Evolutionary conservation across 2,113 vertebrate species (phyloP), one percentile per base, ranked within the genome.

Genomic region (Microtus montanus): DNA sequence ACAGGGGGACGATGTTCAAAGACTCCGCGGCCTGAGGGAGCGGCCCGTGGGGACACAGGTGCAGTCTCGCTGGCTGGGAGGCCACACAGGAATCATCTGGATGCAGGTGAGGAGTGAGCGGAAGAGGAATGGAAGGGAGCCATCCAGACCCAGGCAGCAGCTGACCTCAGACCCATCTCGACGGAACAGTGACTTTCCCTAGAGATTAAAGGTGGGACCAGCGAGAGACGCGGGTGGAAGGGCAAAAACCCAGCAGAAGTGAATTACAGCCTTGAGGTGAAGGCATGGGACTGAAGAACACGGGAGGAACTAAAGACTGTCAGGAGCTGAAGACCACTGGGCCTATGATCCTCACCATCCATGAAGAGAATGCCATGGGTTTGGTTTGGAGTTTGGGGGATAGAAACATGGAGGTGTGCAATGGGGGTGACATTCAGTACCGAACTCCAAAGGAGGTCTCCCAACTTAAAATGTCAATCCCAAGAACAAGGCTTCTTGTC

Each of bases 101-200:
- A 70, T 2, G 2, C 30, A 5, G 47, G 20, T 1, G 24, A 17
- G 24, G 41, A 41, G 38, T 30, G 41, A 1, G 0, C 12, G 11
- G n/a, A 63, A 58, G 28, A 11, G 10, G 33, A 4, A 58, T 20
- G 54, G 13, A 30, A 1, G 20, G 2, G 17, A 6, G 47, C 24
- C 2, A 30, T 5, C 35, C 24, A 28, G 66, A 24, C 66, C 61
- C 74, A 49, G 64, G 13, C 3, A 44, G 44, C 22, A 35, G 33
- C 47, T 28, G 33, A 33, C 41, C 10, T 87, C 44, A 78, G n/a
- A 44, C 2, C 33, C 19, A 71, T 80, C 19, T 20, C 44, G 12
- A 64, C 5, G 58, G 41, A 9, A 17, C 11, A 58, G 58, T 30
- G 79, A 47, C 44, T 11, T 24, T 35, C 58, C 22, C 24, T 24